phyloP scores from a whole-genome alignment of 2,797 vertebrate species.

The Chromis chromis region DNA sequence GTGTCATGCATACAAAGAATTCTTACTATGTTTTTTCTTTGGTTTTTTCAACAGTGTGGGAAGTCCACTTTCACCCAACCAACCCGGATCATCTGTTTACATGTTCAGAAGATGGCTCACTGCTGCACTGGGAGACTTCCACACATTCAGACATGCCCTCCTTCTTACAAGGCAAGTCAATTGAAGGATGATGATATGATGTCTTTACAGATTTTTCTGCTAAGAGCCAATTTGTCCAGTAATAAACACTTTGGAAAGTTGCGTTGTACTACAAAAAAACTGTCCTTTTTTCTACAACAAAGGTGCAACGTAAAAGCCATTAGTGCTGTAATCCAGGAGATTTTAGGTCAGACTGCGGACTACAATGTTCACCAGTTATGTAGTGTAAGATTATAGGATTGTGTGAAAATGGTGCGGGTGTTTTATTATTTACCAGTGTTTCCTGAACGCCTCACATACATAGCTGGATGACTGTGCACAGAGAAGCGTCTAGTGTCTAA shows the following conservation, averaged over 20 bases:
- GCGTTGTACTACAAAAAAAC: too few relatives aligned
- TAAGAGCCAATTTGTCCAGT: too few relatives aligned
- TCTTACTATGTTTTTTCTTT: constrained; percentile 4
- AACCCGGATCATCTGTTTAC: constrained; percentile 97
- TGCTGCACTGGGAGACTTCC: constrained; percentile 95
- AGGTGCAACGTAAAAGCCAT: background rate
- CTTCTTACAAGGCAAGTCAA: constrained; percentile 90
- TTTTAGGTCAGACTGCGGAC: background rate
- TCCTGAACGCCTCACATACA: too few relatives aligned
- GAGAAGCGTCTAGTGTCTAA: too few relatives aligned
- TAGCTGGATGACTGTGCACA: too few relatives aligned
- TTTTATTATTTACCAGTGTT: too few relatives aligned
- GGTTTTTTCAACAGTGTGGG: constrained; percentile 90
- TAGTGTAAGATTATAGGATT: too few relatives aligned
- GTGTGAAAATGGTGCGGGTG: too few relatives aligned
- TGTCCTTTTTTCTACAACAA: background rate
- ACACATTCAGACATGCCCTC: constrained; percentile 88
- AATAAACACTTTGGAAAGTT: background rate
- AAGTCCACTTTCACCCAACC: constrained; percentile 96
- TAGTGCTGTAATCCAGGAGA: background rate
- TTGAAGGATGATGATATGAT: background rate
- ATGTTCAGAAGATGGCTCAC: constrained; percentile 96
- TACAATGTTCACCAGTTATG: too few relatives aligned
- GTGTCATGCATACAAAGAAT: background rate
- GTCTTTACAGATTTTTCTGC: background rate